Conservation (phyloP, 2,113 vertebrate species). For the Hucho hucho region DNA sequence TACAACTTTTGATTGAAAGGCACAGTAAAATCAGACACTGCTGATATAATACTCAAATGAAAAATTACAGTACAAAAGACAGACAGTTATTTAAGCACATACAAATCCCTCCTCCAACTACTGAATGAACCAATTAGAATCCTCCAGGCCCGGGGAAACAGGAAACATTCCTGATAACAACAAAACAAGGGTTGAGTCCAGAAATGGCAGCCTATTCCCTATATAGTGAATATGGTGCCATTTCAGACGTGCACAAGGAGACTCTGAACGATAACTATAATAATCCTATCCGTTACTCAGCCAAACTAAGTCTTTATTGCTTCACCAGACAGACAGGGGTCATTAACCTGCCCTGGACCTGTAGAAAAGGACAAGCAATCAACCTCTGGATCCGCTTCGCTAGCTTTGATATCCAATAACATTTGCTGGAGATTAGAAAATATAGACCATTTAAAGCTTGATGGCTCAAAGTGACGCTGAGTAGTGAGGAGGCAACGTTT, state of each 20-base stretch:
- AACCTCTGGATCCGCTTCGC: slow-evolving; percentile 28
- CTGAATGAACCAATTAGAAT: slow-evolving; percentile 14
- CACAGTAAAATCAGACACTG: slow-evolving; percentile 99
- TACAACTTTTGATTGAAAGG: slow-evolving; percentile 95
- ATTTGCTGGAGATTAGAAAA: slow-evolving; percentile 7
- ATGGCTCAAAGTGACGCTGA: slow-evolving; percentile 47
- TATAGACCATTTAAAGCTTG: slow-evolving; percentile 10
- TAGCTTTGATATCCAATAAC: neutral
- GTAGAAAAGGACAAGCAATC: slow-evolving; percentile 16
- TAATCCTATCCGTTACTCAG: slow-evolving; percentile 61
- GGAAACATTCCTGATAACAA: slow-evolving; percentile 56
- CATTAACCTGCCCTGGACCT: slow-evolving; percentile 35
- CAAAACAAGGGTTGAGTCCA: slow-evolving; percentile 57
- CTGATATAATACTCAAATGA: slow-evolving; percentile 92
- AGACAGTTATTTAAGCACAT: slow-evolving; percentile 89
- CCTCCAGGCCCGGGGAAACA: slow-evolving; percentile 63
- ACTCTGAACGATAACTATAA: slow-evolving; percentile 61
- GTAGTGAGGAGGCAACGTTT: slow-evolving; percentile 37
- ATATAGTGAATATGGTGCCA: too few relatives aligned
- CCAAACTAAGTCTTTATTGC: slow-evolving; percentile 87
- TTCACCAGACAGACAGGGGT: slow-evolving; percentile 74
- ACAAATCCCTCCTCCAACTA: slow-evolving; percentile 80
- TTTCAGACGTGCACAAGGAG: slow-evolving; percentile 68
- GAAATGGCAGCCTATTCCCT: slow-evolving; percentile 42
- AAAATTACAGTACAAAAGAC: slow-evolving; percentile 92